Conservation (phyloP, 2,797 vertebrate species). For the Epinephelus coioides region DNA sequence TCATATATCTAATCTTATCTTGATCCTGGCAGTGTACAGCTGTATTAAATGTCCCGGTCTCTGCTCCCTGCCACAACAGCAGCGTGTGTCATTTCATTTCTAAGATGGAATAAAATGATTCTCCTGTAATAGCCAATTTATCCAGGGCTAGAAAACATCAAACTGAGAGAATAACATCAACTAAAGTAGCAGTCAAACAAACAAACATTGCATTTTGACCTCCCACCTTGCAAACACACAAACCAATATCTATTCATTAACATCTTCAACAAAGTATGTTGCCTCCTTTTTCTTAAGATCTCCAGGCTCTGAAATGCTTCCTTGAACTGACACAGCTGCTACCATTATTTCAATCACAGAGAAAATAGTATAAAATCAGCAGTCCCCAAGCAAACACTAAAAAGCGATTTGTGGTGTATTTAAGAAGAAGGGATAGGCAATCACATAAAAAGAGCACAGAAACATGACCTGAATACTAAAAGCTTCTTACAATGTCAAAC, state of each 20-base stretch:
- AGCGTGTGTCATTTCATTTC: slow-evolving; percentile 42
- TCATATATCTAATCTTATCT: slow-evolving; percentile 52
- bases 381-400: slow-evolving; percentile 41
- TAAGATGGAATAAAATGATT: slow-evolving; percentile 21
- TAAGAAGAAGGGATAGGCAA: slow-evolving; percentile 47
- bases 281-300: neutral
- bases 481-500: slow-evolving; percentile 12
- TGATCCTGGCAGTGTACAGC: slow-evolving; percentile 28
- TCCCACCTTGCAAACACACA: neutral
- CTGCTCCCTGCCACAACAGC: slow-evolving; percentile 30
- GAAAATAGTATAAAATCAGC: slow-evolving; percentile 67
- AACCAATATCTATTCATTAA: slow-evolving; percentile 11
- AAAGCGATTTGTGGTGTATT: slow-evolving; percentile 56
- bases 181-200: slow-evolving; percentile 4
- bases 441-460: slow-evolving; percentile 41
- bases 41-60: slow-evolving; percentile 42
- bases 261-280: slow-evolving; percentile 25
- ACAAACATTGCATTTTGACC: slow-evolving; percentile 21
- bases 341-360: slow-evolving; percentile 69
- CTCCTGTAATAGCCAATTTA: slow-evolving; percentile 16
- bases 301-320: slow-evolving; percentile 33
- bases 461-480: slow-evolving; percentile 68
- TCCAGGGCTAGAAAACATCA: neutral
- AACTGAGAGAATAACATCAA: slow-evolving; percentile 11
- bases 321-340: slow-evolving; percentile 53